Conservation (phyloP, 1,140 invertebrate species). For the Notospermus geniculatus region DNA sequence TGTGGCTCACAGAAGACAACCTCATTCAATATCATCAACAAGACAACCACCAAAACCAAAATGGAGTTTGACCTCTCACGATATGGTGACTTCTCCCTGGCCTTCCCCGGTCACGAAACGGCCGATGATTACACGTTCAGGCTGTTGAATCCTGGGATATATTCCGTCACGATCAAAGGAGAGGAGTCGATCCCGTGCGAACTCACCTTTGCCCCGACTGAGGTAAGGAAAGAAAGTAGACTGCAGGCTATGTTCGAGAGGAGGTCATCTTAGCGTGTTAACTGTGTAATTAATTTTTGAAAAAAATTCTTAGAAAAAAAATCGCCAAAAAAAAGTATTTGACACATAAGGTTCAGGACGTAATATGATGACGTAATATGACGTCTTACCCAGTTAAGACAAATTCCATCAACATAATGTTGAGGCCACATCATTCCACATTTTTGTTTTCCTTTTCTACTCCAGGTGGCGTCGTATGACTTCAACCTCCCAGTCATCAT, state of each 20-base stretch:
- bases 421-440: not conserved
- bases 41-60: conserved; percentile 45
- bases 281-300: too few species aligned
- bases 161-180: conserved; percentile 40
- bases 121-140: conserved; percentile 47
- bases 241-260: too few species aligned
- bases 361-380: too few species aligned
- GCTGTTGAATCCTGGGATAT: conserved; percentile 49
- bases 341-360: too few species aligned
- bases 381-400: too few species aligned
- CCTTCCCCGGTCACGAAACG: conserved; percentile 45
- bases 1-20: conserved; percentile 45
- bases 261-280: too few species aligned
- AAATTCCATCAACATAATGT: too few species aligned
- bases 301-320: too few species aligned
- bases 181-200: conserved; percentile 43
- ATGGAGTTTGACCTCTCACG: conserved; percentile 52
- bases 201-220: conserved; percentile 50
- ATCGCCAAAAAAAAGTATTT: too few species aligned
- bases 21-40: conserved; percentile 48
- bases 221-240: conserved; percentile 35
- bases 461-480: conserved; percentile 54
- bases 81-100: conserved; percentile 50
- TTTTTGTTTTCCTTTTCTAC: conserved; percentile 15
- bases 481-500: conserved; percentile 51